Evolutionary conservation across 2,888 invertebrate genomes (phyloP).

Genomic region (Cataglyphis albicans): DNA sequence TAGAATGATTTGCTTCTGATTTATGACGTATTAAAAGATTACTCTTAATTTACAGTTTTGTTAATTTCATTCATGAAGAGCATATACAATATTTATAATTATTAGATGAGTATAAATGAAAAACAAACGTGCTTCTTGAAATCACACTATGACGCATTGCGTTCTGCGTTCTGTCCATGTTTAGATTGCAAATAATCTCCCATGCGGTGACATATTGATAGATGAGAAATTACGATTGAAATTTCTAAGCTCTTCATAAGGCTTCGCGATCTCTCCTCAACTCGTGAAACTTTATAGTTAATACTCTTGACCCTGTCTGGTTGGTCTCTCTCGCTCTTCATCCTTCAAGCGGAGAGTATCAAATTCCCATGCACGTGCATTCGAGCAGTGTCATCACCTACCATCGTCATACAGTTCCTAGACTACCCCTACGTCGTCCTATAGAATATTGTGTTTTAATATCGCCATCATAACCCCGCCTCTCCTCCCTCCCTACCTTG

Average conservation of each 20-base stretch:
- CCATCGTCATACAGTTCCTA: slow-evolving; percentile 64
- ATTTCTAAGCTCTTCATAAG: slow-evolving; percentile 71
- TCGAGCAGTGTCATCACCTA: slow-evolving; percentile 85
- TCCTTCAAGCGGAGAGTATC: slow-evolving; percentile 76
- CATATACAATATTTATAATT: slow-evolving; percentile 32
- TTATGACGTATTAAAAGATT: slow-evolving; percentile 31
- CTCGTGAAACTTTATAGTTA: slow-evolving; percentile 80
- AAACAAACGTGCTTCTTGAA: not conserved
- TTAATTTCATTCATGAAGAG: slow-evolving; percentile 36
- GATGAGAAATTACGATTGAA: slow-evolving; percentile 77
- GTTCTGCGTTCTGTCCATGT: not conserved
- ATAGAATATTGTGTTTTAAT: slow-evolving; percentile 84
- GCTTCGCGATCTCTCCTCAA: slow-evolving; percentile 73
- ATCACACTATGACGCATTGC: not conserved
- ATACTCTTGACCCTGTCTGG: slow-evolving; percentile 82
- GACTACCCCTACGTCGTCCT: slow-evolving; percentile 69
- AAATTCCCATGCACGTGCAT: slow-evolving; percentile 85
- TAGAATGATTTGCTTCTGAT: slow-evolving; percentile 32
- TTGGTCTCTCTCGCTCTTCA: slow-evolving; percentile 62
- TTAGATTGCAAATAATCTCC: slow-evolving; percentile 58
- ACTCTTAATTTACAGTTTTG: slow-evolving; percentile 22
- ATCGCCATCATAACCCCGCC: slow-evolving; percentile 75
- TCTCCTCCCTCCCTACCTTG: slow-evolving; percentile 23
- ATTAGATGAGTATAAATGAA: not conserved
- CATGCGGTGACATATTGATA: slow-evolving; percentile 69